Base-by-base conservation (phyloP, 1,140 invertebrate genomes). In the Drosophila carrolli region DNA sequence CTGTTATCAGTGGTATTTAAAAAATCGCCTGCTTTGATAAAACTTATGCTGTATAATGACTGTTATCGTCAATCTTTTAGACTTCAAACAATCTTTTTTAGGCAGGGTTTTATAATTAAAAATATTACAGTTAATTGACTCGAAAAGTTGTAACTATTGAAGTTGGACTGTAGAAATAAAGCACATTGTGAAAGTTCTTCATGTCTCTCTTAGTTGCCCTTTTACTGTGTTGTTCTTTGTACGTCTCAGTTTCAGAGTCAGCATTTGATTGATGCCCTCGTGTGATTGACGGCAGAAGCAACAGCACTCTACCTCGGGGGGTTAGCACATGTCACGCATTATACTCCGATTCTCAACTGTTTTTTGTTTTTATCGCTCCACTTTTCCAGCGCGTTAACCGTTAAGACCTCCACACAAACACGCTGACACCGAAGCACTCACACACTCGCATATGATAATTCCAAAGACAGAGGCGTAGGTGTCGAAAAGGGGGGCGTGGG, bases 191-290 rank as follows among this genome's bases (percentile, higher is more conserved):
- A 75, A 75, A 75, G 63, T 63, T 53, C 53, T 59, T 35, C 37
- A 11, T 46, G 51, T 46, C 38, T 61, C 38, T 44, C 38, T 57
- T 38, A 43, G 40, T 44, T 19, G 41, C 40, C 27, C 56, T 53
- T 53, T 50, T n/a, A 5, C 5, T 32, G 7, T 13, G 29, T 66
- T 74, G 62, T 71, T 62, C 74, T 81, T 62, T 53, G 81, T 76
- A 55, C 13, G 60, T 41, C 62, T 79, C 56, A 67, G 78, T 66
- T 51, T 78, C 47, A 67, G 65, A 63, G 63, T 71, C 63, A 62
- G 43, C 62, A 54, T 77, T 84, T 84, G 81, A 84, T 84, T 84
- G 81, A 84, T 84, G 78, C 61, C 43, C 75, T 80, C 46, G 35
- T 46, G 61, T 75, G 68, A 81, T 85, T 86, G 81, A 78, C 81